phyloP scores from a whole-genome alignment of 2,888 invertebrate genomes.

The Cotesia congregata region DNA sequence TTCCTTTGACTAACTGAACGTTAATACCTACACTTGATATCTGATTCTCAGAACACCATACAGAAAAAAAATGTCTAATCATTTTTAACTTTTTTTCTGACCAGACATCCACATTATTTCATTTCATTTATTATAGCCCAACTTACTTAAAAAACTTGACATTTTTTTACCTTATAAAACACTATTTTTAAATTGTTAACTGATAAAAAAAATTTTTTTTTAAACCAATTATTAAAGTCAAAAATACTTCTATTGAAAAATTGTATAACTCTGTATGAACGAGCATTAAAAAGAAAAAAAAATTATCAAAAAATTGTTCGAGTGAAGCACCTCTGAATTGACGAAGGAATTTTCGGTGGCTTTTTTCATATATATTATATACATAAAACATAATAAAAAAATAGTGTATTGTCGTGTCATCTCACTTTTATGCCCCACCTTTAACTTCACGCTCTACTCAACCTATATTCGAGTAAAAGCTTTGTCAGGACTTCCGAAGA shows the following conservation, averaged over 20 bases:
- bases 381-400: not conserved
- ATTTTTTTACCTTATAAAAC: too few species aligned
- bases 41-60: constrained; percentile 19
- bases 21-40: constrained; percentile 24
- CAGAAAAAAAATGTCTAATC: constrained; percentile 12
- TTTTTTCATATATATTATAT: constrained; percentile 30
- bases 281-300: constrained; percentile 16
- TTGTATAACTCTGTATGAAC: not conserved
- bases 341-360: constrained; percentile 37
- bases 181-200: too few species aligned
- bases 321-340: constrained; percentile 22
- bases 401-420: constrained; percentile 33
- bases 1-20: constrained; percentile 27
- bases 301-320: constrained; percentile 10
- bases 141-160: not conserved
- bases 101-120: not conserved
- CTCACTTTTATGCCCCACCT: constrained; percentile 26
- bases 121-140: not conserved
- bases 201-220: too few species aligned
- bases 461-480: constrained; percentile 31
- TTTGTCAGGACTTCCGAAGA: constrained; percentile 36
- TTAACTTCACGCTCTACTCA: constrained; percentile 32
- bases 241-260: too few species aligned
- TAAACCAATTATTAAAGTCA: too few species aligned
- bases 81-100: constrained; percentile 2